phyloP scores from a whole-genome alignment of 2,797 vertebrate species.

The Acanthopagrus latus region DNA sequence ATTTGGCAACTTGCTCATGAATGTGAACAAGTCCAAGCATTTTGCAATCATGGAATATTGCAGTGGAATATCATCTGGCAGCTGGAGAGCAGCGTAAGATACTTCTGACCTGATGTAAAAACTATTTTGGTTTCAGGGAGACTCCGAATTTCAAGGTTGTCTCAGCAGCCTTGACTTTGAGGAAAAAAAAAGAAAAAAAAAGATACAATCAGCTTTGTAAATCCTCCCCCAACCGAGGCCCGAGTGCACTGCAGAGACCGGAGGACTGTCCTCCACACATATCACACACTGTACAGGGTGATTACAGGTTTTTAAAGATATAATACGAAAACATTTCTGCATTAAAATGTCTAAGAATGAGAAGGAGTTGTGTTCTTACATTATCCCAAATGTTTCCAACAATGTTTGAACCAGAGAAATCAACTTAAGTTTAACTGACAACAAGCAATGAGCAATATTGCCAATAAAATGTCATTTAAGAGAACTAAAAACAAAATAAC shows the following conservation, averaged over 20 bases:
- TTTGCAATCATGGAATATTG: slow-evolving; percentile 46
- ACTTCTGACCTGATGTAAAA: slow-evolving; percentile 58
- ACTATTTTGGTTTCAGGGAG: slow-evolving; percentile 61
- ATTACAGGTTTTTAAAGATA: too few relatives aligned
- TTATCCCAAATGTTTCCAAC: too few relatives aligned
- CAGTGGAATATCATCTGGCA: slow-evolving; percentile 62
- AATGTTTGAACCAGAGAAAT: too few relatives aligned
- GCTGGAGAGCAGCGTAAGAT: slow-evolving; percentile 56
- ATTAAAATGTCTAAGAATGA: too few relatives aligned
- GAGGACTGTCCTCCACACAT: slow-evolving; percentile 14
- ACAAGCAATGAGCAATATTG: too few relatives aligned
- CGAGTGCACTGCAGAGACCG: neutral
- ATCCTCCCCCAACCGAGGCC: neutral
- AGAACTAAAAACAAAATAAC: too few relatives aligned
- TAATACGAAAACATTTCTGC: too few relatives aligned
- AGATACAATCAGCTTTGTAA: slow-evolving; percentile 26
- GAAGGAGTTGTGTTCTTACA: too few relatives aligned
- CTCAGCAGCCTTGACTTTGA: slow-evolving; percentile 40
- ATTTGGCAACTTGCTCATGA: slow-evolving; percentile 25
- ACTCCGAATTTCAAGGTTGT: slow-evolving; percentile 63
- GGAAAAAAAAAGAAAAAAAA: neutral
- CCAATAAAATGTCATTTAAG: too few relatives aligned
- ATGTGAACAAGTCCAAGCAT: slow-evolving; percentile 54
- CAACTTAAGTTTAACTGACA: too few relatives aligned
- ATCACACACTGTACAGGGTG: neutral